Percentiles rank a stretch among this genome's conserved stretches.
Evolutionary conservation across 2,888 invertebrate species (phyloP).

Genomic region (Heliconius ismenius): DNA sequence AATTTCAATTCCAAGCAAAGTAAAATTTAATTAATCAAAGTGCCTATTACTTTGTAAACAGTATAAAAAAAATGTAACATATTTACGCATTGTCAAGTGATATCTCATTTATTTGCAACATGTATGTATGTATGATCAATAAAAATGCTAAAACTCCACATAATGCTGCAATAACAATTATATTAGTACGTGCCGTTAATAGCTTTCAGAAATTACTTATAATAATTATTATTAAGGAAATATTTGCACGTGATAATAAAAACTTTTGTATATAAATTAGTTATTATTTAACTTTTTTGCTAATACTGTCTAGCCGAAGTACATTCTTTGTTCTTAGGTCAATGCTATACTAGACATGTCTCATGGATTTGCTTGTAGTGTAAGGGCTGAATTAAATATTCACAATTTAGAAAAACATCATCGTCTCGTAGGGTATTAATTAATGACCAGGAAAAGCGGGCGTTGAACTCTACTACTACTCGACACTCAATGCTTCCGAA

Average conservation of each 20-base stretch:
- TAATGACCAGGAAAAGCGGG: too few species aligned
- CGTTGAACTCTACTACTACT: not conserved
- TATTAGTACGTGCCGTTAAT: slow-evolving; percentile 36
- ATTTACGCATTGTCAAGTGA: not conserved
- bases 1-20: not conserved
- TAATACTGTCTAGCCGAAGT: not conserved
- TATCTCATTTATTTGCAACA: slow-evolving; percentile 18
- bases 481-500: too few species aligned
- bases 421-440: too few species aligned
- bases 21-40: not conserved
- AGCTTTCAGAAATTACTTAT: slow-evolving; percentile 21
- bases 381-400: too few species aligned
- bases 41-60: not conserved
- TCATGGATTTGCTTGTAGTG: not conserved
- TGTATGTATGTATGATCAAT: slow-evolving; percentile 26
- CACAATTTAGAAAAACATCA: too few species aligned
- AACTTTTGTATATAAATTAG: slow-evolving; percentile 26
- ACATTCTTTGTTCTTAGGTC: not conserved
- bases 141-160: slow-evolving; percentile 21
- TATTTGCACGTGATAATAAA: slow-evolving; percentile 4
- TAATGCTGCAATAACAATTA: slow-evolving; percentile 29
- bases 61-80: not conserved
- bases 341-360: not conserved
- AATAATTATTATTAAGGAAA: slow-evolving; percentile 28
- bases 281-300: slow-evolving; percentile 3